Evolutionary conservation across 1,140 invertebrate species (phyloP), one percentile per base, ranked within the genome.

Genomic region (Reticulitermes speratus): DNA sequence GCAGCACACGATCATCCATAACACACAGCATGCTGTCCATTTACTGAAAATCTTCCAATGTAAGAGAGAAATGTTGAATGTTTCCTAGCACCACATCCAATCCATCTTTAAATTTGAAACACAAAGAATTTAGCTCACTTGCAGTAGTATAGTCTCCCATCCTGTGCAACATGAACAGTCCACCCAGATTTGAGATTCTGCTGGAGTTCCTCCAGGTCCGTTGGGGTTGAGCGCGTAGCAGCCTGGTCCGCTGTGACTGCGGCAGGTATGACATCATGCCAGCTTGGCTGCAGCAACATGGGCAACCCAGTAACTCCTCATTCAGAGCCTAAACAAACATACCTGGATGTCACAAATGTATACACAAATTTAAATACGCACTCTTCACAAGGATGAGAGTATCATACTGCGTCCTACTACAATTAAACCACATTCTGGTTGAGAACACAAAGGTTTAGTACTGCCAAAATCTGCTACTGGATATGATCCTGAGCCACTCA

Each of bases 131-230:
- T 55, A 82, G 94, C 95, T 94, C 91, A 96, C 95, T 96, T 96
- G 95, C 95, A 95, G 92, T 96, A 96, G 91, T 95, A 96, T 84
- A 96, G 92, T 87, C 95, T 91, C 84, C 95, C 95, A 89, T 96
- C 95, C 88, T 94, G 94, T 88, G 93, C 94, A n/a, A 93, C 92
- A 89, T 95, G 95, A 12, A 94, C 94, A 11, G 94, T 95, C 94
- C 95, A 96, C 88, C 95, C 95, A 25, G 91, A 90, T 19, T 84
- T 84, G n/a, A 84, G 83, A 44, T 25, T 44, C n/a, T 44, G 83
- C 48, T 84, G 32, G 83, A 84, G 21, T 19, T 84, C 83, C 83
- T 84, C 83, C 83, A 44, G 83, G 25, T 44, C 44, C 9, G 38
- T 44, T 25, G 44, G 32, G 32, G 21, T 23, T 30, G 65, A 2